Evolutionary conservation across 2,888 invertebrate species (phyloP), one percentile per base, ranked within the genome.

Genomic region (Nemapogon koenigi): DNA sequence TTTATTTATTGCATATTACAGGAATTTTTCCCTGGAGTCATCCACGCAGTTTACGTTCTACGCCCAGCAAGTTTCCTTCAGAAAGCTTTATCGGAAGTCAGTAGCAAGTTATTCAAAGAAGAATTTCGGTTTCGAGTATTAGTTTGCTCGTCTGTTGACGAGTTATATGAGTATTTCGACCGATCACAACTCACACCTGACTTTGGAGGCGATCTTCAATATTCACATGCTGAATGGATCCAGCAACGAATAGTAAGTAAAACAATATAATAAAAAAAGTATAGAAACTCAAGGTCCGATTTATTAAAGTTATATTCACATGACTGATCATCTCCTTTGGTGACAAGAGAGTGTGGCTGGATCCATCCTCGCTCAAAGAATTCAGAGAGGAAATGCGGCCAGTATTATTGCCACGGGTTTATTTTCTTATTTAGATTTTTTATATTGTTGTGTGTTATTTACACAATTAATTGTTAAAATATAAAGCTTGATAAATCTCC

Each of bases 171-270:
- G 43, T 88, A 91, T 61, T 83, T 97, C 44, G 92, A 92, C 52
- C 81, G 84, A 46, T 86, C 86, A 48, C 94, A 95, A 66, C 76
- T 97, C 48, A 96, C 96, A 0, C 81, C 86, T 18, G 97, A 97
- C 61, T 83, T 98, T 43, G 94, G 94, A 2, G 97, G 97, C 1
- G 84, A 86, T 44, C 78, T 97, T 46, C 86, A 89, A 43, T 97
- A 96, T 73, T 91, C 92, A 52, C 94, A 97, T 66, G 86, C 92
- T 40, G 94, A 95, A 58, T 98, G 97, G 97, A 95, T 97, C 59
- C 91, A 96, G 57, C 95, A 97, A 67, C 84, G 97, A 80, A 91
- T 94, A 69, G 97, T 97, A 68, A 84, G 88, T 59, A 18, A 4
- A n/a, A n/a, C n/a, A n/a, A n/a, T n/a, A n/a, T n/a, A n/a, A n/a